Evolutionary conservation across 2,797 vertebrate genomes (phyloP).

Genomic region (Florisuga fusca): DNA sequence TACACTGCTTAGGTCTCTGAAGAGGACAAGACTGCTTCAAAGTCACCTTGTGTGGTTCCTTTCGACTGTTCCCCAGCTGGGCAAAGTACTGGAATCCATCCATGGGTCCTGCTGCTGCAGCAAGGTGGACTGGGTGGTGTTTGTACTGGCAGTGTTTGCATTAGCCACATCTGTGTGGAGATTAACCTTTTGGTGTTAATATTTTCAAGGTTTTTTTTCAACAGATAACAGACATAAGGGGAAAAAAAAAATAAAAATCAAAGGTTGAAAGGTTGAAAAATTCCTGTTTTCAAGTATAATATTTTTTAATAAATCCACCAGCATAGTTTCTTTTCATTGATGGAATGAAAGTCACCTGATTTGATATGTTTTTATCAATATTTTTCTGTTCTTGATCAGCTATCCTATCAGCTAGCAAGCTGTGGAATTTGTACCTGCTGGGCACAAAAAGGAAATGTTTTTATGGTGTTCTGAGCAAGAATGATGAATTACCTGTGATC

Average conservation of each 20-base stretch:
- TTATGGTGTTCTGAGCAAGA: neutral
- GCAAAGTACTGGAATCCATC: neutral
- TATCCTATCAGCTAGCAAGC: accelerated
- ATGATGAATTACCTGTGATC: neutral
- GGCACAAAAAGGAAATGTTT: neutral
- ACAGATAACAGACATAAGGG: neutral
- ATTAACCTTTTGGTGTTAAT: neutral
- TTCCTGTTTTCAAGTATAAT: neutral
- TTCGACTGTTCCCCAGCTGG: neutral
- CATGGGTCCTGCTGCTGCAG: neutral
- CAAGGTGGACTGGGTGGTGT: neutral
- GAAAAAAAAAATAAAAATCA: neutral
- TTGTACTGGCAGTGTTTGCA: neutral
- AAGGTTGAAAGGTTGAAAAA: neutral
- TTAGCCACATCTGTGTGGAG: neutral
- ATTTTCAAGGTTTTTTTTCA: neutral
- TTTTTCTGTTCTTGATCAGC: neutral
- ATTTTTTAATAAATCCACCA: neutral
- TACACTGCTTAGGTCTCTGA: neutral
- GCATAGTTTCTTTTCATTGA: neutral
- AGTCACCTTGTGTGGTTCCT: neutral
- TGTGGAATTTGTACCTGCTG: neutral
- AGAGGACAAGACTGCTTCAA: neutral
- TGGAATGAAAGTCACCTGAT: neutral
- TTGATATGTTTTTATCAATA: neutral